A percentile compares a stretch with the other conserved stretches of the same genome.
Conservation (phyloP, 1,140 invertebrate species). For the Aphis craccivora region DNA sequence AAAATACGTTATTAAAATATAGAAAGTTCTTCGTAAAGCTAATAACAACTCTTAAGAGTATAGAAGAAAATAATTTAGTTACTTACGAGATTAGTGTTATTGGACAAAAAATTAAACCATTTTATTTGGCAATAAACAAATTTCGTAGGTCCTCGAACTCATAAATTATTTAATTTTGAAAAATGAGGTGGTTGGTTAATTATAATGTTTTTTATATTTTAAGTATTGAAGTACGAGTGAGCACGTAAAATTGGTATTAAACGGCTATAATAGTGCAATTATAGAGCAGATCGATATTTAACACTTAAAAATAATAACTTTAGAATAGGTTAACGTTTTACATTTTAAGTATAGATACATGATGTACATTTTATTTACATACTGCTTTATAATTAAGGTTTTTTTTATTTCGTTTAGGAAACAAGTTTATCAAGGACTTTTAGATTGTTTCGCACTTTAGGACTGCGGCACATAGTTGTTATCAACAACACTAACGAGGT, state of each 20-base stretch:
- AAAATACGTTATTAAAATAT: too few relatives aligned
- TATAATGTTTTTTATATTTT: not conserved
- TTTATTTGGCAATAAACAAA: not conserved
- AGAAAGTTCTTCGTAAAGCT: too few relatives aligned
- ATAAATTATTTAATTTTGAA: not conserved
- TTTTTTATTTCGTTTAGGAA: conserved; percentile 68
- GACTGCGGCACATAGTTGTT: conserved; percentile 90
- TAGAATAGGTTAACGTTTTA: not conserved
- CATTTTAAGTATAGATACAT: not conserved
- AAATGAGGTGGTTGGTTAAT: not conserved
- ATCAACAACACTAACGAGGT: conserved; percentile 91
- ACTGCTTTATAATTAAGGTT: not conserved
- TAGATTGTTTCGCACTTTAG: conserved; percentile 88
- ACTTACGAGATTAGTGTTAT: too few relatives aligned
- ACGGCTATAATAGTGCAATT: not conserved
- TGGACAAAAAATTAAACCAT: not conserved
- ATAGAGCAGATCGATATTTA: not conserved
- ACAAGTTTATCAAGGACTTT: conserved; percentile 92
- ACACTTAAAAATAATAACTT: not conserved
- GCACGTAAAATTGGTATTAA: not conserved
- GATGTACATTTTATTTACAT: too few relatives aligned
- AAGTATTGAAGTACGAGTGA: not conserved
- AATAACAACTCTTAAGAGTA: too few relatives aligned
- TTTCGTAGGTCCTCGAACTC: not conserved
- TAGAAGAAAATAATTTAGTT: not conserved